Evolutionary conservation across 2,797 vertebrate species (phyloP), one percentile per base, ranked within the genome.

Genomic region (Hydrolagus colliei): DNA sequence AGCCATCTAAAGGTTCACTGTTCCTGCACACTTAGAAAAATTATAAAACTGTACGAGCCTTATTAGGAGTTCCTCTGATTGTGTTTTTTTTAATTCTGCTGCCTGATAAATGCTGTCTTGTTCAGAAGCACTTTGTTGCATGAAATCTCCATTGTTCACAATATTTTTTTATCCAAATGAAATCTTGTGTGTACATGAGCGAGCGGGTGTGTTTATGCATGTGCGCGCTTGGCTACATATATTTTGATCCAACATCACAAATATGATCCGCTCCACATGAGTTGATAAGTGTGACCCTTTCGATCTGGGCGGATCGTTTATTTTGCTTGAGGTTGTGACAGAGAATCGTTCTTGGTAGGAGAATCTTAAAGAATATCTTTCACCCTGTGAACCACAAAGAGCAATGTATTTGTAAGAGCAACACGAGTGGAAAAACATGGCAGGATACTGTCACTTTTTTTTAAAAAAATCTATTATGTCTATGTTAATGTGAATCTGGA

Each of bases 91-190:
- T 75, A 18, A 32, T 41, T 9, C 77, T 27, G n/a, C 52, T 14
- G 59, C 8, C 76, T 22, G 12, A 59, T 59, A 35, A 76, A 41
- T 67, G 61, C 67, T 13, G 14, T 80, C 65, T 67, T 67, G 8
- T 16, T 4, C 76, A 78, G 14, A 27, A 0, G 9, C 67, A 32
- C 7, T 35, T 82, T 35, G 16, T 65, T 79, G 13, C 68, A 32
- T 35, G 63, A 20, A 18, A 16, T 20, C 4, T 82, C 63, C 35
- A 16, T 52, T 52, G 41, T 52, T 52, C 32, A 8, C 16, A 35
- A 82, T 65, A 76, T n/a, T 67, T 82, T 52, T 52, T 68, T 35
- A 68, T 67, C 35, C 62, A 68, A 82, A 32, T 20, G 77, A n/a
- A 12, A 16, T 82, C 27, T 35, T 82, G 35, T 41, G 14, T 82